Base-by-base conservation (phyloP, 2,888 invertebrate genomes). In the Epirrhoe alternata region DNA sequence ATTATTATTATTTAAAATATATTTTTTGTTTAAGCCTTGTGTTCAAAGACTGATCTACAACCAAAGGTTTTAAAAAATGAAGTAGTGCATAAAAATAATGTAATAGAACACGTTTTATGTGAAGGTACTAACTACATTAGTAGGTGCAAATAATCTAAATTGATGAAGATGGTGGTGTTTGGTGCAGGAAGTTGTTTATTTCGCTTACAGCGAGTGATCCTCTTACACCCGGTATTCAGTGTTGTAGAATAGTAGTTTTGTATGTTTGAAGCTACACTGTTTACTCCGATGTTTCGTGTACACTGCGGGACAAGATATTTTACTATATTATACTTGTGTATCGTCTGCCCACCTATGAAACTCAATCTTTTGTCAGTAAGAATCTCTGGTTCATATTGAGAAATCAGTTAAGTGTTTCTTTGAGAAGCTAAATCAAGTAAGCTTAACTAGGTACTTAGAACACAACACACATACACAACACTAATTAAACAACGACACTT, bases 201-300 rank as follows among this genome's bases (percentile, higher is more conserved):
- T n/a, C n/a, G 24, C 24, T 24, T 24, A 3, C 24, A 24, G 24
- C 12, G 38, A 42, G 12, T 42, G 12, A 10, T 3, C 38, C 5
- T 42, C 0, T 42, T 12, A 6, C 38, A 42, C 38, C 38, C 38
- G 12, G 38, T 42, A 10, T 42, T 42, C 12, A 10, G 12, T 42
- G 10, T 35, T 50, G 49, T 55, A 30, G 24, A 50, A 38, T 55
- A 30, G 30, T 61, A 24, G 62, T 52, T 63, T 33, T 56, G 51
- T 62, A 57, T 57, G 57, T 52, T 57, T 57, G 47, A 52, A 63
- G 56, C 63, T 57, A 63, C 63, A 42, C 56, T 63, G 57, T 63
- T 57, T 63, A 62, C 62, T 51, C 52, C 52, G 14, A 45, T 56
- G 56, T 47, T 57, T 45, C 16, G 14, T 30, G 7, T 64, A 52